Evolutionary conservation across 2,888 invertebrate genomes (phyloP).

Genomic region (Ceriagrion tenellum): DNA sequence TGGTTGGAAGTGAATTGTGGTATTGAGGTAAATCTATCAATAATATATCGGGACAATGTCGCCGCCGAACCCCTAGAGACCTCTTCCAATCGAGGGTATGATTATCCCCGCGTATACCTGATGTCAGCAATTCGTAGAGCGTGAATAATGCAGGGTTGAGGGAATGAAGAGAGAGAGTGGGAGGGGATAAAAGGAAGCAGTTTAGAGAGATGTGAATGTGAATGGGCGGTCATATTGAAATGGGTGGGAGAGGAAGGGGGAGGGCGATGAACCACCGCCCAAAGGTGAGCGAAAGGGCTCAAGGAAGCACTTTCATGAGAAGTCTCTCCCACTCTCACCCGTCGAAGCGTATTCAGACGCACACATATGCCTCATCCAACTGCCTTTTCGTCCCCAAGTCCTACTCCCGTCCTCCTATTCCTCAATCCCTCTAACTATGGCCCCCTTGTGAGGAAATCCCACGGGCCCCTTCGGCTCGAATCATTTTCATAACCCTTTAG

Average conservation of each 20-base stretch:
- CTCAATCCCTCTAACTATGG: neutral
- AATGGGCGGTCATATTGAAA: neutral
- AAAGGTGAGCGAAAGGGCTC: neutral
- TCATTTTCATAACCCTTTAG: conserved; percentile 34
- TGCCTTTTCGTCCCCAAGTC: neutral
- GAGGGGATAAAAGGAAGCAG: neutral
- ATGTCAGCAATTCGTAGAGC: neutral
- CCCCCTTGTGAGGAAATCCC: neutral
- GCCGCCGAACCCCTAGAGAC: neutral
- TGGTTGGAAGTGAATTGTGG: too few species aligned
- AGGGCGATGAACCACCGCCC: neutral
- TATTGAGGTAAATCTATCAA: neutral
- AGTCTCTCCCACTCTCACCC: neutral
- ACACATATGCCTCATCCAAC: neutral
- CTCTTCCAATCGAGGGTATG: neutral
- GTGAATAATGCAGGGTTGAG: neutral
- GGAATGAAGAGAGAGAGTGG: neutral
- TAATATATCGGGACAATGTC: neutral
- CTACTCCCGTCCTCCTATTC: too few species aligned
- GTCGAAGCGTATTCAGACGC: neutral
- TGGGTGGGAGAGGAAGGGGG: neutral
- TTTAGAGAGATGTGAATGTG: too few species aligned
- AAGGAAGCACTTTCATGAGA: neutral
- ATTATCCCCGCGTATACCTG: neutral
- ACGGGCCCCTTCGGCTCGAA: neutral